These are phyloP conservation scores for Cherax quadricarinatus DNA, from an alignment of 1,140 invertebrate species.

Conservation along the genomic window DNA sequence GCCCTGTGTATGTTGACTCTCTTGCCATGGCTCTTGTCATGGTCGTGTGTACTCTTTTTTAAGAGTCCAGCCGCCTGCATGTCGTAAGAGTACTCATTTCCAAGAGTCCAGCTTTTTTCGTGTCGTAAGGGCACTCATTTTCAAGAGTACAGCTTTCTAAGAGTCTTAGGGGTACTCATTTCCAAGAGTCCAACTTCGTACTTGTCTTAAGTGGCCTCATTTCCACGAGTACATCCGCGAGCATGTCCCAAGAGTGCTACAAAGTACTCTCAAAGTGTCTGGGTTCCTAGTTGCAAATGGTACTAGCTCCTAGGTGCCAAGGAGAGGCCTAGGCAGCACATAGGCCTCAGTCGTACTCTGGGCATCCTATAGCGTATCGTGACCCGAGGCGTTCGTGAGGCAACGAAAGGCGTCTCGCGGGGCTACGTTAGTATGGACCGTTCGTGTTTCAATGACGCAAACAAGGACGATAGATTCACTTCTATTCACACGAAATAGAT, in stretches of 20 bases:
- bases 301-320: no score
- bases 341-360: no score
- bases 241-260: constrained; percentile 43
- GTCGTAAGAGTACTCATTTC: not conserved
- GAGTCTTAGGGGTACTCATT: not conserved
- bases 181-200: constrained; percentile 71
- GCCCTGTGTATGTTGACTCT: constrained; percentile 58
- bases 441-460: no score
- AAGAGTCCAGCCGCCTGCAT: constrained; percentile 73
- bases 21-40: not conserved
- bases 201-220: constrained; percentile 40
- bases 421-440: no score
- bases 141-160: no score
- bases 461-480: no score
- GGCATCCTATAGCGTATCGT: no score
- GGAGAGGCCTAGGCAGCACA: no score
- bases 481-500: no score
- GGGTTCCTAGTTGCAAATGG: not conserved
- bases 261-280: not conserved
- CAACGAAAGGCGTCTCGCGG: no score
- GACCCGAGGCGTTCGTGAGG: no score
- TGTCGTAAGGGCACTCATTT: not conserved
- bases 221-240: constrained; percentile 68
- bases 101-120: constrained; percentile 68
- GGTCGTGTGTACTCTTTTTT: constrained; percentile 47